Conservation (phyloP, 2,113 vertebrate genomes). For the Cardinalis cardinalis region DNA sequence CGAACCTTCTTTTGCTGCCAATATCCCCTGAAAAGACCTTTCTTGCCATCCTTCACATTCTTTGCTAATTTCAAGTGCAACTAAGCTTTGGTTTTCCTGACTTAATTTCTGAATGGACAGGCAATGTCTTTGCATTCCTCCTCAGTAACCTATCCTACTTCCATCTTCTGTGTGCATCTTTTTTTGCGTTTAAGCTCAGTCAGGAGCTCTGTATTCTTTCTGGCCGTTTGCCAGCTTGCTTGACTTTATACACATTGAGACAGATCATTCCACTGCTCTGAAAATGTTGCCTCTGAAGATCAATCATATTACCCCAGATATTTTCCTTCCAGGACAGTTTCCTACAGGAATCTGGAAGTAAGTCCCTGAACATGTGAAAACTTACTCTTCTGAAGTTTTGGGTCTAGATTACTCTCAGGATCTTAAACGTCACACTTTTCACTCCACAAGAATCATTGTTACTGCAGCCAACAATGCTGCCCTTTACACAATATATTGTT, state of each 20-base stretch:
- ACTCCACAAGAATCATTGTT: neutral
- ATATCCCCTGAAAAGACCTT: neutral
- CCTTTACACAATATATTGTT: fast-evolving
- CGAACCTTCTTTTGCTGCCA: neutral
- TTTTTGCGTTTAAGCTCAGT: neutral
- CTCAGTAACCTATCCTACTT: fast-evolving
- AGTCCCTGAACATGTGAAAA: neutral
- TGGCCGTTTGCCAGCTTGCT: neutral
- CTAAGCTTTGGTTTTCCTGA: neutral
- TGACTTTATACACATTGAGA: neutral
- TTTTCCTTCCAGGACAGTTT: neutral
- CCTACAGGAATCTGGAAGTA: neutral
- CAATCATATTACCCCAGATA: neutral
- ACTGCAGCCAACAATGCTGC: neutral
- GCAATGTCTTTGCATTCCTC: neutral
- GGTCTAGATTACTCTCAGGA: neutral
- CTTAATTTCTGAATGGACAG: neutral
- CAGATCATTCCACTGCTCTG: neutral
- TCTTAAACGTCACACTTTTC: neutral
- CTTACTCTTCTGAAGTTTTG: neutral
- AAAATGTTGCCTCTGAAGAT: neutral
- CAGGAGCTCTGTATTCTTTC: neutral
- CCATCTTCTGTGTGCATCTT: neutral
- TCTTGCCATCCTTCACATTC: neutral
- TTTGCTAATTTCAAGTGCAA: neutral